These are phyloP conservation scores for Sebastes cheni DNA, from an alignment of 2,797 vertebrate species.

Conservation along the genomic window DNA sequence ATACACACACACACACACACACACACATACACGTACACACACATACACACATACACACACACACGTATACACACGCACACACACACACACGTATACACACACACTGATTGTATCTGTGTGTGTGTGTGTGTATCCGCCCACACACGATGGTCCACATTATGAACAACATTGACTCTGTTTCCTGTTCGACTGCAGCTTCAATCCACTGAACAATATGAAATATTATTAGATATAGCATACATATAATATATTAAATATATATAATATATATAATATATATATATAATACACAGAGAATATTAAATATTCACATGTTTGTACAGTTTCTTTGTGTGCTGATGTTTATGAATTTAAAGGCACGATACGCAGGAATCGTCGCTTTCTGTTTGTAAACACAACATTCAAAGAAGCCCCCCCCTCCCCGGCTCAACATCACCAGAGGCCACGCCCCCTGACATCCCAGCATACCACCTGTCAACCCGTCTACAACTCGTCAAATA, in stretches of 20 bases:
- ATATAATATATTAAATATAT: too few relatives aligned
- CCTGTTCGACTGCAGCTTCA: neutral
- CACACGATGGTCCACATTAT: neutral
- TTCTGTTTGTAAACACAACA: too few relatives aligned
- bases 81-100: neutral
- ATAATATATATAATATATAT: too few relatives aligned
- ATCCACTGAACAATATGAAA: neutral
- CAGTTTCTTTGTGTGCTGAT: neutral
- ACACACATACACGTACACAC: neutral
- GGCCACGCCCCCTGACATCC: too few relatives aligned
- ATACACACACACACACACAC: neutral
- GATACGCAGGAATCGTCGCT: too few relatives aligned
- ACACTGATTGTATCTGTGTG: neutral
- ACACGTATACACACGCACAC: neutral
- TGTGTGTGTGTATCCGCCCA: neutral
- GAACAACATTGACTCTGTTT: neutral
- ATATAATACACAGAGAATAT: too few relatives aligned
- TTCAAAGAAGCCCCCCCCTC: too few relatives aligned
- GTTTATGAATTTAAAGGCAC: too few relatives aligned
- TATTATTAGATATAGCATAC: too few relatives aligned
- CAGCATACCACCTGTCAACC: too few relatives aligned
- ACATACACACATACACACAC: neutral
- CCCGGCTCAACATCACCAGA: too few relatives aligned
- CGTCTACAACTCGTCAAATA: too few relatives aligned
- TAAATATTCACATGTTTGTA: neutral